A percentile compares a stretch with the other conserved stretches of the same genome.
Conservation (phyloP, 2,113 vertebrate species). For the Anseranas semipalmata region DNA sequence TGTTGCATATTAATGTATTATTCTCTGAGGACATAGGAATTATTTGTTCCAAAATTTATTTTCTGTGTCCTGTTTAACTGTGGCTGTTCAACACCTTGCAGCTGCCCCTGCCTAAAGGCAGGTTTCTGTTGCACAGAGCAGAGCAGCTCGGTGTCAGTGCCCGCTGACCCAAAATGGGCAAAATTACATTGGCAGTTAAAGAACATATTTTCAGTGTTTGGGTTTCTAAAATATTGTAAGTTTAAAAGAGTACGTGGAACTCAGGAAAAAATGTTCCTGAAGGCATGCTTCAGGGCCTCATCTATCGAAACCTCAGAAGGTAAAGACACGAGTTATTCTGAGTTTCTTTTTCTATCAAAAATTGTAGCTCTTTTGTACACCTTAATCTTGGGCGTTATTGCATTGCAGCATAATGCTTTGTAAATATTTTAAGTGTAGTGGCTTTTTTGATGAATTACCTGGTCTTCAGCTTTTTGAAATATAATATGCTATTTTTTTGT, state of each 20-base stretch:
- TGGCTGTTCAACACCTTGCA: neutral
- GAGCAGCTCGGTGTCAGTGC: neutral
- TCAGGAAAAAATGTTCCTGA: neutral
- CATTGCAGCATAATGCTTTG: neutral
- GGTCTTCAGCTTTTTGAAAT: neutral
- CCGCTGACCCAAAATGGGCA: neutral
- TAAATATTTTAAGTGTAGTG: neutral
- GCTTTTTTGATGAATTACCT: neutral
- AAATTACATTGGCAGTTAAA: neutral
- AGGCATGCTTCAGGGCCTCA: neutral
- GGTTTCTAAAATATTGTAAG: neutral
- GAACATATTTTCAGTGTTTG: fast-evolving
- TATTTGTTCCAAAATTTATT: neutral
- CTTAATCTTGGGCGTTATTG: neutral
- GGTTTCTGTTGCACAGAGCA: neutral
- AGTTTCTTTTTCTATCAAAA: neutral
- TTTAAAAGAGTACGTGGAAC: neutral
- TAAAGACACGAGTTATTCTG: neutral
- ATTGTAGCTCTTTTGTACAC: neutral
- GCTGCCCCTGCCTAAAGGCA: neutral
- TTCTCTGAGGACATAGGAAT: neutral
- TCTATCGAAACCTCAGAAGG: neutral
- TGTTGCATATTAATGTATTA: neutral
- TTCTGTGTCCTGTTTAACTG: neutral
- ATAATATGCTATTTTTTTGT: neutral